Percentiles rank a stretch among this genome's conserved stretches.
Evolutionary conservation across 2,888 invertebrate genomes (phyloP).

Genomic region (Ellobium chinense): DNA sequence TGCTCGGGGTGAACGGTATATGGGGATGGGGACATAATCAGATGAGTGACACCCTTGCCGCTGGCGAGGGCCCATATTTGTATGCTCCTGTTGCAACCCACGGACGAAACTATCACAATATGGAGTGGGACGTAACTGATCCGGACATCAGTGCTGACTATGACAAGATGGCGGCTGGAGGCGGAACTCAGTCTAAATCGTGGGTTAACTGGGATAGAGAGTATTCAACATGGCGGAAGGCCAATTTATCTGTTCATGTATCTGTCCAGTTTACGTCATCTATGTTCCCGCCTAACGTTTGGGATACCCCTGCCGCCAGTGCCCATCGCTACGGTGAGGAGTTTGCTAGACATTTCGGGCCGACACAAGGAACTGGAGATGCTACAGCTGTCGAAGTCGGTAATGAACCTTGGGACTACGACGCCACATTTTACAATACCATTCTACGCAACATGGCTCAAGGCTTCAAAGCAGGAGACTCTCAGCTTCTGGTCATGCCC

Average conservation of each 20-base stretch:
- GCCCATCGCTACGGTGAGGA: conserved; percentile 58
- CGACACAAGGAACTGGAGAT: conserved; percentile 55
- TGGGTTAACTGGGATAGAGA: conserved; percentile 69
- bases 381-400: conserved; percentile 62
- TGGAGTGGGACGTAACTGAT: conserved; percentile 63
- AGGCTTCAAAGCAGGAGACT: conserved; percentile 56
- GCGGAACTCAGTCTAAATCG: conserved; percentile 59
- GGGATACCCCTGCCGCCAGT: conserved; percentile 56
- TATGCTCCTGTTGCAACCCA: conserved; percentile 60
- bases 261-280: conserved; percentile 63
- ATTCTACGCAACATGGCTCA: conserved; percentile 61
- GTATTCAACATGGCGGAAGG: conserved; percentile 58
- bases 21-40: conserved; percentile 65
- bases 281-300: conserved; percentile 52
- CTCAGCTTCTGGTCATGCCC: conserved; percentile 55
- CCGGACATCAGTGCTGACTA: conserved; percentile 60
- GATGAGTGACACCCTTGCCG: conserved; percentile 50
- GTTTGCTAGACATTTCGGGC: conserved; percentile 64
- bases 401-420: conserved; percentile 68
- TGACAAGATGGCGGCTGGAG: conserved; percentile 55
- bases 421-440: conserved; percentile 57
- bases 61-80: conserved; percentile 55
- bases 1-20: conserved; percentile 66
- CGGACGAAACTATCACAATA: conserved; percentile 65
- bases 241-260: conserved; percentile 57